These are phyloP conservation scores for Apis laboriosa DNA, from an alignment of 1,140 invertebrate genomes.

Conservation along the genomic window DNA sequence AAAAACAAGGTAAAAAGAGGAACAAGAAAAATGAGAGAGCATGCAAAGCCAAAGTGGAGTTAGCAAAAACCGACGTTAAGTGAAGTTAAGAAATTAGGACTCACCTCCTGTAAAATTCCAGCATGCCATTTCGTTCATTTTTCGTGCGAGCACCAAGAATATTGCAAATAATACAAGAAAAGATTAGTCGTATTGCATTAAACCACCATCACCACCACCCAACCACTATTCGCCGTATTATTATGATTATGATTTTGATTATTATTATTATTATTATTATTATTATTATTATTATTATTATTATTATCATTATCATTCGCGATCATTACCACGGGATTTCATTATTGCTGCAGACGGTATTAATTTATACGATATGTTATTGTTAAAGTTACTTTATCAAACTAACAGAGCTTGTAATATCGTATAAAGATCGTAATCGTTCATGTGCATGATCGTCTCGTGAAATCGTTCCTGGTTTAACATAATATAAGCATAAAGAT, in stretches of 20 bases:
- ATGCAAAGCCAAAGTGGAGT: neutral
- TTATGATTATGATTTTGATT: conserved; percentile 11
- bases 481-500: neutral
- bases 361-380: conserved; percentile 53
- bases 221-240: conserved; percentile 27
- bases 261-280: conserved; percentile 29
- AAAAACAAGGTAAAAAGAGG: neutral
- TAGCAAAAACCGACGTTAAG: conserved; percentile 48
- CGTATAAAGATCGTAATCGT: conserved; percentile 9
- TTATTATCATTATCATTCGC: conserved; percentile 21
- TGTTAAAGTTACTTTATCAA: conserved; percentile 45
- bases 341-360: conserved; percentile 40
- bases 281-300: conserved; percentile 12
- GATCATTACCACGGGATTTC: conserved; percentile 42
- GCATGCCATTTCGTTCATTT: conserved; percentile 80
- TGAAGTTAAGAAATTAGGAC: conserved; percentile 73
- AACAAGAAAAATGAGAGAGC: neutral
- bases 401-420: conserved; percentile 11
- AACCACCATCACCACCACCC: conserved; percentile 72
- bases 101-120: conserved; percentile 80
- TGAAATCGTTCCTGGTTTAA: conserved; percentile 21
- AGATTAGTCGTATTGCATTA: conserved; percentile 77
- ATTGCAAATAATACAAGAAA: conserved; percentile 81
- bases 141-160: conserved; percentile 81
- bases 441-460: conserved; percentile 8